Evolutionary conservation across 2,113 vertebrate genomes (phyloP), one percentile per base, ranked within the genome.

Genomic region (Dolichotis patagonum): DNA sequence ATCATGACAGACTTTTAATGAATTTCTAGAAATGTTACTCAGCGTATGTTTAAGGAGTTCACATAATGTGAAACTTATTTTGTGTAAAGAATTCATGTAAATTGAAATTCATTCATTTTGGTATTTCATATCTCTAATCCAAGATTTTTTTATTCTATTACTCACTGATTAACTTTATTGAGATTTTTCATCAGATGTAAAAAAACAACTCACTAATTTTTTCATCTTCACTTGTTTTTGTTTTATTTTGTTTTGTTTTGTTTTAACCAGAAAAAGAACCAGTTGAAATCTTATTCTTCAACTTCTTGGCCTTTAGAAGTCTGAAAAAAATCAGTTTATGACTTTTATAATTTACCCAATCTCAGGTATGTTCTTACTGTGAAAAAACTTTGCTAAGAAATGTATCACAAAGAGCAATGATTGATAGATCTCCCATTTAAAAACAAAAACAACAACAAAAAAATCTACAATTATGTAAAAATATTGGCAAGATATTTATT

Each of bases 191-290:
- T 60, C 3, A 52, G 6, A 7, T 56, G 20, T 17, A 4, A 54
- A 20, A 38, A 52, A 35, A n/a, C 2, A 38, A 19, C 26, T 35
- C 8, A 35, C 46, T 17, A 3, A 0, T 24, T 0, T 85, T 1
- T 67, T 22, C 28, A 69, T 4, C 4, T 60, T 24, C 3, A n/a
- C 2, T 41, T 1, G 69, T 46, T 88, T n/a, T n/a, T n/a, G n/a
- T n/a, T n/a, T n/a, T n/a, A n/a, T n/a, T n/a, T n/a, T n/a, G n/a
- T n/a, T n/a, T n/a, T n/a, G n/a, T n/a, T n/a, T n/a, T n/a, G n/a
- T 4, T 58, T 35, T 67, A 22, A 4, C 26, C 12, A 24, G 6
- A 30, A 20, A 38, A 12, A 12, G 10, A 81, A 52, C 2, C 5
- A 41, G 1, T n/a, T 56, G 17, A 19, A 12, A 7, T 0, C 19